Evolutionary conservation across 2,888 invertebrate species (phyloP).

Genomic region (Clistopyga incitator): DNA sequence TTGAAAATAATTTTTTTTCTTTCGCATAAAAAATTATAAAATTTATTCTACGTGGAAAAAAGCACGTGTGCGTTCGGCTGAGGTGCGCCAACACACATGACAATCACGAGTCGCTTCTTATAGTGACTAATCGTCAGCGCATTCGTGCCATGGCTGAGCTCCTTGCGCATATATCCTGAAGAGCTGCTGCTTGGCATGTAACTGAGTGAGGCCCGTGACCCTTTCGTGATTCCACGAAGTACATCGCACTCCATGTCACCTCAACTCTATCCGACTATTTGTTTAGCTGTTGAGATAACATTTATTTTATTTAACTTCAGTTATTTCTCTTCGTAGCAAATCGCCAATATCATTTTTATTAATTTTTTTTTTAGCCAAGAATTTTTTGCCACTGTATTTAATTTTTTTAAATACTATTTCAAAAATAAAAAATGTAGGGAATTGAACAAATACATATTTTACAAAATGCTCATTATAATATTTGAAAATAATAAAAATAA

Average conservation of each 20-base stretch:
- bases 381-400: too few relatives aligned
- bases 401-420: background rate
- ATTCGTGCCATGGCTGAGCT: conserved; percentile 66
- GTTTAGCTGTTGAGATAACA: conserved; percentile 12
- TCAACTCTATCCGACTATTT: conserved; percentile 29
- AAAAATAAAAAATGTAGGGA: too few relatives aligned
- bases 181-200: background rate
- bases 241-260: conserved; percentile 13
- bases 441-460: too few relatives aligned
- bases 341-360: background rate
- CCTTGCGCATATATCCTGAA: conserved; percentile 57
- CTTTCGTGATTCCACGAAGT: conserved; percentile 57
- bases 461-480: too few relatives aligned
- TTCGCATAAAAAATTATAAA: too few relatives aligned
- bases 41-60: too few relatives aligned
- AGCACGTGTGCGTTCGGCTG: conserved; percentile 52
- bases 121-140: conserved; percentile 67
- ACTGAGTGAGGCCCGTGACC: conserved; percentile 57
- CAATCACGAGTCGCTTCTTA: conserved; percentile 49
- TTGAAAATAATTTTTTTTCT: too few relatives aligned
- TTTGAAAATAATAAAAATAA: background rate
- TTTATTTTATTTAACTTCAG: background rate
- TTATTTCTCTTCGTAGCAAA: background rate
- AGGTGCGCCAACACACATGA: conserved; percentile 51
- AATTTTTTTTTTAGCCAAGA: too few relatives aligned